Conservation (phyloP, 2,888 invertebrate genomes). For the Sinhomidia bicolor region DNA sequence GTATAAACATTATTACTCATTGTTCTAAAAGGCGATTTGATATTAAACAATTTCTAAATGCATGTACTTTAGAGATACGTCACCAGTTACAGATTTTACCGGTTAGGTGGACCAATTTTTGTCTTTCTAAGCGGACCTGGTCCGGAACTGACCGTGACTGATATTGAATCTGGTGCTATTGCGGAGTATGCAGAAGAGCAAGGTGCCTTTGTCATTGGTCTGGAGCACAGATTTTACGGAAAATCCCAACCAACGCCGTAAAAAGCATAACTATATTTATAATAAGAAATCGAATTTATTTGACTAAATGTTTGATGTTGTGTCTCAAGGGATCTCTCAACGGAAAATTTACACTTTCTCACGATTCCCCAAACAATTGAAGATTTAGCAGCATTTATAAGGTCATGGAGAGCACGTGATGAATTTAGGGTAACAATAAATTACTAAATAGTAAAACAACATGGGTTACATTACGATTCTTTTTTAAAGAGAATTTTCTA, state of each 20-base stretch:
- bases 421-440: slow-evolving; percentile 66
- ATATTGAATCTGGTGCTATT: slow-evolving; percentile 62
- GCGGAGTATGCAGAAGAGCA: slow-evolving; percentile 66
- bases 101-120: slow-evolving; percentile 66
- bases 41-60: too few species aligned
- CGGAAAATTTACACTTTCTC: slow-evolving; percentile 47
- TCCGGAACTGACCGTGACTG: slow-evolving; percentile 39
- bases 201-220: slow-evolving; percentile 63
- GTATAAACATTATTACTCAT: too few species aligned
- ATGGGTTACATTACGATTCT: neutral
- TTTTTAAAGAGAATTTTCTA: neutral
- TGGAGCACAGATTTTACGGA: slow-evolving; percentile 69
- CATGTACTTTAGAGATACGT: slow-evolving; percentile 63
- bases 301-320: neutral
- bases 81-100: slow-evolving; percentile 60
- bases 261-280: neutral
- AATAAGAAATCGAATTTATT: neutral
- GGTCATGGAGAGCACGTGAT: slow-evolving; percentile 55
- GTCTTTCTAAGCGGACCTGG: slow-evolving; percentile 61
- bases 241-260: slow-evolving; percentile 68
- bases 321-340: slow-evolving; percentile 58
- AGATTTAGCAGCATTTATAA: slow-evolving; percentile 62
- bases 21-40: neutral
- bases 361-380: slow-evolving; percentile 68
- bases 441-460: too few species aligned